Conservation (phyloP, 2,888 invertebrate species). For the Tortricodes alternella region DNA sequence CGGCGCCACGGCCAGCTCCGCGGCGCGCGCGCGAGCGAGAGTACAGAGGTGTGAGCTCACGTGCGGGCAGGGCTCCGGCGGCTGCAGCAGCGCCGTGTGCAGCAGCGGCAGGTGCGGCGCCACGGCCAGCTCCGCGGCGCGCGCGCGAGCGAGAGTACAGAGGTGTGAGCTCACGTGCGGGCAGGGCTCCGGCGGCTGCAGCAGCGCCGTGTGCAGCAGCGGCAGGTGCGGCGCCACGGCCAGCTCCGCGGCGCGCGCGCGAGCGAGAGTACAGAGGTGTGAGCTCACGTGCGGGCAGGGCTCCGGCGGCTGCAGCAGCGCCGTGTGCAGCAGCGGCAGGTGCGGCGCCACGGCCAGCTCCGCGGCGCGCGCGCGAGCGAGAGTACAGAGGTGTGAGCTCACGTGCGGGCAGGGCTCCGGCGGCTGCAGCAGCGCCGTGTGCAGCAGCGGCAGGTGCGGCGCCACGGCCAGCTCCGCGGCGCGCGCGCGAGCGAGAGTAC, state of each 20-base stretch:
- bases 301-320: slow-evolving; percentile 49
- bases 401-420: slow-evolving; percentile 15
- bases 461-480: slow-evolving; percentile 42
- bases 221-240: slow-evolving; percentile 33
- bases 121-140: slow-evolving; percentile 61
- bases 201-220: slow-evolving; percentile 38
- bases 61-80: slow-evolving; percentile 28
- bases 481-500: background rate
- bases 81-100: slow-evolving; percentile 70
- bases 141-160: slow-evolving; percentile 39
- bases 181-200: slow-evolving; percentile 41
- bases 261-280: slow-evolving; percentile 40
- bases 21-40: background rate
- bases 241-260: slow-evolving; percentile 53
- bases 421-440: slow-evolving; percentile 48
- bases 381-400: slow-evolving; percentile 28
- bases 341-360: slow-evolving; percentile 50
- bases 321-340: background rate
- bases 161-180: background rate
- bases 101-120: slow-evolving; percentile 75
- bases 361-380: slow-evolving; percentile 45
- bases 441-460: background rate
- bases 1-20: slow-evolving; percentile 42
- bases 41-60: background rate
- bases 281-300: background rate